phyloP scores from a whole-genome alignment of 2,888 invertebrate genomes.

The Stenurella melanura region DNA sequence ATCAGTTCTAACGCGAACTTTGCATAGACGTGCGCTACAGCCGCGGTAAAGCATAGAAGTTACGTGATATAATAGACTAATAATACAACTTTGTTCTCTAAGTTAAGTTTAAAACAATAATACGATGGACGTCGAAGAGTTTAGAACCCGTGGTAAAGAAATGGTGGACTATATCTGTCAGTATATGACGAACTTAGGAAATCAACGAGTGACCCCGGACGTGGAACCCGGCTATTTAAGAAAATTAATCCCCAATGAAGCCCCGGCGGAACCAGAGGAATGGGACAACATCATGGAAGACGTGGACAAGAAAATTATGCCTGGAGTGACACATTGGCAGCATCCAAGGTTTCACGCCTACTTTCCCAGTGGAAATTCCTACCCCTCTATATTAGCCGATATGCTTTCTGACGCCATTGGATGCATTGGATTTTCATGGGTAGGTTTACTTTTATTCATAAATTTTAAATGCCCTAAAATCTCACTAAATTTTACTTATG shows the following conservation, averaged over 20 bases:
- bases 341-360: conserved; percentile 99
- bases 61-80: conserved; percentile 17
- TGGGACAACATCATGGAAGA: conserved; percentile 94
- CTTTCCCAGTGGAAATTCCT: conserved; percentile 98
- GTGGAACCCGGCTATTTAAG: conserved; percentile 94
- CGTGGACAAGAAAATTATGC: conserved; percentile 94
- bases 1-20: conserved; percentile 34
- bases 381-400: conserved; percentile 97
- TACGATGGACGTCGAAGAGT: conserved; percentile 88
- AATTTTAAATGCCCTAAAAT: too few species aligned
- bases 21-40: conserved; percentile 2
- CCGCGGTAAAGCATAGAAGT: background rate
- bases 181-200: conserved; percentile 88
- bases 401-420: conserved; percentile 98
- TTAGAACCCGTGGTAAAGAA: conserved; percentile 90
- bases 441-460: conserved; percentile 67
- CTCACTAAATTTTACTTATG: too few species aligned
- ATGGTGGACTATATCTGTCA: conserved; percentile 97
- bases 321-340: conserved; percentile 98
- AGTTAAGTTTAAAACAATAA: conserved; percentile 12
- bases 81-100: background rate
- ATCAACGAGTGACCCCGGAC: conserved; percentile 89
- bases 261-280: conserved; percentile 87
- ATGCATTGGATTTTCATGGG: conserved; percentile 99
- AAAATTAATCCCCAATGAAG: conserved; percentile 84